Base-by-base conservation (phyloP, 2,797 vertebrate genomes). In the Chiroxiphia lanceolata region DNA sequence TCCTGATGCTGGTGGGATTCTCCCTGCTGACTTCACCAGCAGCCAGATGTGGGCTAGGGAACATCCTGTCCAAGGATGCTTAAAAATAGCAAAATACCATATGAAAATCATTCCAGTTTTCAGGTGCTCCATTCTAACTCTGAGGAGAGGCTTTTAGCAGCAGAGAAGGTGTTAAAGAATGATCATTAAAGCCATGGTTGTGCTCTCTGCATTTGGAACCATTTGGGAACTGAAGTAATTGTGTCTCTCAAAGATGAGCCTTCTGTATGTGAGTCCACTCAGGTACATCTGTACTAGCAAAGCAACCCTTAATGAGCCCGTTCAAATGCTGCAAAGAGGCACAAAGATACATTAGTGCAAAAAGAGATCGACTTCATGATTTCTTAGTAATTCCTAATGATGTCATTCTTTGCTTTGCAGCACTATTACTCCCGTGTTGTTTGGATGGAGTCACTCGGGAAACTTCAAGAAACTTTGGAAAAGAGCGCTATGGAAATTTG, bases 401-500 rank as follows among this genome's bases (percentile, higher is more conserved):
- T 69, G 90, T 93, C 63, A 95, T 78, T 90, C 57, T 85, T 59
- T 89, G 83, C 84, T 81, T 93, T 87, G 81, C 83, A 89, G 78
- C 36, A 4, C 61, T 90, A 48, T 92, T 89, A 63, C 21, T 93
- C 27, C 38, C 33, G 40, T 12, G 38, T 77, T 89, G 68, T 95
- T 95, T 92, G 83, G 70, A 83, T 94, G 60, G 50, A 92, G 68
- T 71, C 81, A 78, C 75, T 89, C 83, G 83, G 90, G 95, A 96
- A 95, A 67, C 90, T 72, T 80, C 71, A 95, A 89, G 51, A 92
- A 80, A 95, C 34, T 85, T 61, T 91, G 95, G 87, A 94, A 93
- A 91, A 90, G 36, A 87, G 29, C 26, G 34, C 64, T 92, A 45
- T 0, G 9, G 81, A 92, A 96, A 92, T 87, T 48, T 87, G 68